Conservation (phyloP, 2,888 invertebrate genomes). For the Nezara viridula region DNA sequence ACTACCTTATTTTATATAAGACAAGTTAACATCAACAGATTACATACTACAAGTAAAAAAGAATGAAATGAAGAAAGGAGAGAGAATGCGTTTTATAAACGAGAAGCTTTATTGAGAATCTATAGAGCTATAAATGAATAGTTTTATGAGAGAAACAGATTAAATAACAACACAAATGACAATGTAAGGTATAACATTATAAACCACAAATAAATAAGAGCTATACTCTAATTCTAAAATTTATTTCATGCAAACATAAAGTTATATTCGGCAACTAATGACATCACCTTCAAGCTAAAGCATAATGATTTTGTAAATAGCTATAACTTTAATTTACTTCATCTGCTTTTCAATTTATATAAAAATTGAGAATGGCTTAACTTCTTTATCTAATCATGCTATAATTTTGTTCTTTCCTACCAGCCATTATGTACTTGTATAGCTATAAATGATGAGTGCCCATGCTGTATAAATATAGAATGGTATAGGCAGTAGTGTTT, state of each 20-base stretch:
- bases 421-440: background rate
- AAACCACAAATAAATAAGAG: background rate
- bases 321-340: background rate
- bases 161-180: background rate
- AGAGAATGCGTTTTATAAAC: no score
- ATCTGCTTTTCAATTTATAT: background rate
- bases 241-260: background rate
- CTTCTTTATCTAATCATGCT: background rate
- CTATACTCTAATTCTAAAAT: background rate
- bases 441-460: background rate
- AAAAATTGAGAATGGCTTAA: background rate
- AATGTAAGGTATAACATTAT: background rate
- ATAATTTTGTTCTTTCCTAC: background rate
- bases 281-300: background rate
- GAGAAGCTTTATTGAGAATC: background rate
- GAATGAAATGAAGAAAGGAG: no score
- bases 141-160: background rate
- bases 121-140: background rate
- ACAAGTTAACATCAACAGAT: background rate
- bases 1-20: background rate
- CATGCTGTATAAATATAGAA: conserved; percentile 5
- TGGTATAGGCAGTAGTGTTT: conserved; percentile 13
- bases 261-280: background rate
- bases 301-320: background rate
- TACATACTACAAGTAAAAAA: background rate